These are phyloP conservation scores for Sebastes kiyomatsui DNA, from an alignment of 2,797 vertebrate genomes.

Conservation along the genomic window DNA sequence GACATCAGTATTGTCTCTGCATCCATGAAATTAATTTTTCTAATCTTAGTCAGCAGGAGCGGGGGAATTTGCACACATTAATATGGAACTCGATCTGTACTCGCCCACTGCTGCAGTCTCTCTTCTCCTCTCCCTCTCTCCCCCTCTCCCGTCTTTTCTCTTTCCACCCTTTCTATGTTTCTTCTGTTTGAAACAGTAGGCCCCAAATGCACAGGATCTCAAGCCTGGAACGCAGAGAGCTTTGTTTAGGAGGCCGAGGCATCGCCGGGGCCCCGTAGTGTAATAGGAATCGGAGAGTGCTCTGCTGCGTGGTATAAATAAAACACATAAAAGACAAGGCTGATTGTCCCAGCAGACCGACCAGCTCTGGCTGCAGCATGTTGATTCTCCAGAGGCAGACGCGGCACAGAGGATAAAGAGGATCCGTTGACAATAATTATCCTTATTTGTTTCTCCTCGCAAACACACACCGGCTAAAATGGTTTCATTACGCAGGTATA, in stretches of 20 bases:
- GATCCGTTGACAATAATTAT: slow-evolving; percentile 78
- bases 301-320: slow-evolving; percentile 65
- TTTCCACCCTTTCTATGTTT: slow-evolving; percentile 26
- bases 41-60: slow-evolving; percentile 87
- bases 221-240: slow-evolving; percentile 40
- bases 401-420: slow-evolving; percentile 68
- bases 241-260: slow-evolving; percentile 66
- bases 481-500: slow-evolving; percentile 65
- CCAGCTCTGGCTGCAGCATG: slow-evolving; percentile 63
- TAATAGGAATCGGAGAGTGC: slow-evolving; percentile 45
- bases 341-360: slow-evolving; percentile 68
- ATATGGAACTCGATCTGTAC: slow-evolving; percentile 79
- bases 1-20: slow-evolving; percentile 86
- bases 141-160: slow-evolving; percentile 35
- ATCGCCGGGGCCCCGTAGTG: slow-evolving; percentile 36
- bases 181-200: slow-evolving; percentile 40
- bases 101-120: slow-evolving; percentile 76
- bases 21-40: slow-evolving; percentile 88
- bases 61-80: slow-evolving; percentile 85
- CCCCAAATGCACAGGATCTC: slow-evolving; percentile 47
- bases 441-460: slow-evolving; percentile 78
- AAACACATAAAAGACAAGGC: slow-evolving; percentile 67
- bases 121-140: slow-evolving; percentile 32
- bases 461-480: slow-evolving; percentile 66
- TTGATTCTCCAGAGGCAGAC: slow-evolving; percentile 67